phyloP scores from a whole-genome alignment of 2,888 invertebrate species.

The Acanthosepion esculentum region DNA sequence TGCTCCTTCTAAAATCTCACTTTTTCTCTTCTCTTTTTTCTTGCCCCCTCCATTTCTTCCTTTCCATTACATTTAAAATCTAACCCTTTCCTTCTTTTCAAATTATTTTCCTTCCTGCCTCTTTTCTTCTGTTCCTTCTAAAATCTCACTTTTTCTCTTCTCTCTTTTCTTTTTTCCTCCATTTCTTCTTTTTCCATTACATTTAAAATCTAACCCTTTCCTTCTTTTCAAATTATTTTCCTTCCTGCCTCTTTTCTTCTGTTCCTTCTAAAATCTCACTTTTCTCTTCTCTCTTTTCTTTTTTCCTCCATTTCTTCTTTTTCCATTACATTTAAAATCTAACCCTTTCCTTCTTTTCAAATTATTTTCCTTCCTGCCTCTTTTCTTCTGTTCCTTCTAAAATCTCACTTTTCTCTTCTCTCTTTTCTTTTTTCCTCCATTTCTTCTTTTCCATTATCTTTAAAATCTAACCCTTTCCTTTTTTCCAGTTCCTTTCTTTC shows the following conservation, averaged over 20 bases:
- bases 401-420: neutral
- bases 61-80: neutral
- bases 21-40: neutral
- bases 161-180: neutral
- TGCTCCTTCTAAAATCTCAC: too few relatives aligned
- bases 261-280: too few relatives aligned
- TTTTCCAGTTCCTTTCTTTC: neutral
- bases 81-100: neutral
- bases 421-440: neutral
- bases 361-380: neutral
- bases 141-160: neutral
- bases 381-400: neutral
- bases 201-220: neutral
- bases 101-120: neutral
- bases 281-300: neutral
- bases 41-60: too few relatives aligned
- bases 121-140: neutral
- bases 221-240: neutral
- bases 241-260: neutral
- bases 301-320: neutral
- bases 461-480: neutral
- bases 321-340: neutral
- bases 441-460: neutral
- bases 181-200: neutral
- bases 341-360: neutral